Percentiles rank a stretch among this genome's conserved stretches.
phyloP scores from a whole-genome alignment of 1,140 invertebrate genomes.

The Drosophila bocki region DNA sequence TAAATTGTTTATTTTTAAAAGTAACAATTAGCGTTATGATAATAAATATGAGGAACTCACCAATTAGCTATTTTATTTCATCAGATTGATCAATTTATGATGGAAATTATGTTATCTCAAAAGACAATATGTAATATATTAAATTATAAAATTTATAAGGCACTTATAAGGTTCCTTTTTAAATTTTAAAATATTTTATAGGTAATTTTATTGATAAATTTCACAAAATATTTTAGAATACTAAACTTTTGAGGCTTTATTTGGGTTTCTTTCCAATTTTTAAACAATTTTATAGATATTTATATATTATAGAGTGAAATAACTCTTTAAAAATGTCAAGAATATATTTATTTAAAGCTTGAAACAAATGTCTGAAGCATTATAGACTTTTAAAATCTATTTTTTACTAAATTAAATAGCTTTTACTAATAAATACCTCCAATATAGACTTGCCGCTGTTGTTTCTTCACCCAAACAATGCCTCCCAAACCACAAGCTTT shows the following conservation, averaged over 20 bases:
- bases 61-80: not conserved
- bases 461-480: not conserved
- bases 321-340: too few species aligned
- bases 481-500: slow-evolving; percentile 12
- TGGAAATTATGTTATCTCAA: not conserved
- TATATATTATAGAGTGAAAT: not conserved
- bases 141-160: not conserved
- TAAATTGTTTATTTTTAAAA: not conserved
- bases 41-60: not conserved
- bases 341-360: not conserved
- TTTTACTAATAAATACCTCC: not conserved
- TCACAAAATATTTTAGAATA: not conserved
- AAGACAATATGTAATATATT: not conserved
- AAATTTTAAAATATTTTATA: not conserved
- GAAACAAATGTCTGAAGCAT: not conserved
- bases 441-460: not conserved
- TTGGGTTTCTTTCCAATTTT: accelerated
- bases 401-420: not conserved
- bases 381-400: not conserved
- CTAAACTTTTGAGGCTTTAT: too few species aligned
- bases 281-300: not conserved
- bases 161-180: accelerated
- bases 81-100: not conserved
- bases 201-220: not conserved
- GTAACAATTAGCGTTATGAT: not conserved